Evolutionary conservation across 2,113 vertebrate species (phyloP).

Genomic region (Podiceps cristatus): DNA sequence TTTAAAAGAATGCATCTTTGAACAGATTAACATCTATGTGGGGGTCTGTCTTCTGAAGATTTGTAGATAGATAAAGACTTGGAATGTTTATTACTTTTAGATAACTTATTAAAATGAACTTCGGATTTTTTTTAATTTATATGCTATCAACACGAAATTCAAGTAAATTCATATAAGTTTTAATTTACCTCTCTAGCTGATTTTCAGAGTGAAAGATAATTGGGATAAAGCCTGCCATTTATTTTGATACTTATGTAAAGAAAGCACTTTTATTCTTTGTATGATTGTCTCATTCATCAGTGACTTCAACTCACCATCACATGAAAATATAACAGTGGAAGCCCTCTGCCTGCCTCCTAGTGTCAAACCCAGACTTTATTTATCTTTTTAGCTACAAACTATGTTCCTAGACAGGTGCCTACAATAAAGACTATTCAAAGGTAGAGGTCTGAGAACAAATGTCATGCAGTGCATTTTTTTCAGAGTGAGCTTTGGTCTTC

Average conservation of each 20-base stretch:
- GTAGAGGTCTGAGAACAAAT: conserved; percentile 74
- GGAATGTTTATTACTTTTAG: not conserved
- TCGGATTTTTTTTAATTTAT: not conserved
- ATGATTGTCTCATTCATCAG: not conserved
- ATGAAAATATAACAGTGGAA: not conserved
- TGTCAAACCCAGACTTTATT: not conserved
- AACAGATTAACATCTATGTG: not conserved
- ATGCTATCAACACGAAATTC: not conserved
- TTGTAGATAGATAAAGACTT: not conserved
- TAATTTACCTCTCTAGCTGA: not conserved
- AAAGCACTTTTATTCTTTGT: accelerated
- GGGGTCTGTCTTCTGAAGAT: not conserved
- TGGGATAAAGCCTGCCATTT: not conserved
- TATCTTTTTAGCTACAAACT: conserved; percentile 18
- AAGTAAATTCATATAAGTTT: not conserved
- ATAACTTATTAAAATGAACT: not conserved
- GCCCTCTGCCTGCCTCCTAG: not conserved
- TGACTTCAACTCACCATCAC: not conserved
- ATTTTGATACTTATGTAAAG: not conserved
- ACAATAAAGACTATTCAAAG: conserved; percentile 57
- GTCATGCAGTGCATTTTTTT: conserved; percentile 64
- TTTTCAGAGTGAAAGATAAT: not conserved
- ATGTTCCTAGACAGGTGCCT: conserved; percentile 10
- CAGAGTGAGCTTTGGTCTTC: conserved; percentile 72
- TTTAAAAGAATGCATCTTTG: not conserved